These are phyloP conservation scores for Nemopilema nomurai DNA, from an alignment of 30 jellyfish, hydroid and myxozoan species.

Conservation along the genomic window DNA sequence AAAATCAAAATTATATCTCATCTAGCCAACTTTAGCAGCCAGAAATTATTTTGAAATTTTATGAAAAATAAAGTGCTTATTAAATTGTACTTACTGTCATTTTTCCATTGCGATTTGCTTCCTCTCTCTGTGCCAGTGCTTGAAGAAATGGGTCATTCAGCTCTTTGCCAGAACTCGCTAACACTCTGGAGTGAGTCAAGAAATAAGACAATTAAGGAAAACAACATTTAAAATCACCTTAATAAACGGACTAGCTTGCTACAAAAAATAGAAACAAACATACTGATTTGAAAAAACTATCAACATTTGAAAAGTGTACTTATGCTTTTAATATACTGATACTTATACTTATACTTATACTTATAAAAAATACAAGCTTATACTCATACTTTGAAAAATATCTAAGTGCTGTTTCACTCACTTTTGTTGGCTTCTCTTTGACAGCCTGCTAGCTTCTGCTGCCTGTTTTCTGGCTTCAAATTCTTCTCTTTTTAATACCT, in stretches of 20 bases:
- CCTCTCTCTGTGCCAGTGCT: constrained; percentile 93
- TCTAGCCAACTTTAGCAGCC: too few species aligned
- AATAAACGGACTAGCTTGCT: background rate
- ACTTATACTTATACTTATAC: background rate
- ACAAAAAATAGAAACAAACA: too few species aligned
- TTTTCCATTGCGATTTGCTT: constrained; percentile 93
- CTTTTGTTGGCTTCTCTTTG: constrained; percentile 95
- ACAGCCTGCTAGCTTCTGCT: constrained; percentile 95
- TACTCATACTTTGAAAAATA: background rate
- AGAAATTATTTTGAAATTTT: background rate
- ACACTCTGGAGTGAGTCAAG: constrained; percentile 44
- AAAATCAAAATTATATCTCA: too few species aligned
- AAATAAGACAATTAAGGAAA: too few species aligned
- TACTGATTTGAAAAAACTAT: too few species aligned
- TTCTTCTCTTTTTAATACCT: constrained; percentile 90
- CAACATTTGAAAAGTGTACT: too few species aligned
- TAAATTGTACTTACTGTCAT: constrained; percentile 76
- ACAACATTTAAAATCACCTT: too few species aligned
- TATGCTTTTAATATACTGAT: too few species aligned
- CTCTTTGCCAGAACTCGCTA: constrained; percentile 89
- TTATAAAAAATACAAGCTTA: too few species aligned
- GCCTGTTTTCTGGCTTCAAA: constrained; percentile 95
- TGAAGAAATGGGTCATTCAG: constrained; percentile 84
- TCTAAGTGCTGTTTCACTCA: background rate
- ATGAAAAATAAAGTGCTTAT: background rate